Percentiles rank a stretch among this genome's conserved stretches.
phyloP scores from a whole-genome alignment of 2,797 vertebrate species.

The Lycodopsis pacificus region DNA sequence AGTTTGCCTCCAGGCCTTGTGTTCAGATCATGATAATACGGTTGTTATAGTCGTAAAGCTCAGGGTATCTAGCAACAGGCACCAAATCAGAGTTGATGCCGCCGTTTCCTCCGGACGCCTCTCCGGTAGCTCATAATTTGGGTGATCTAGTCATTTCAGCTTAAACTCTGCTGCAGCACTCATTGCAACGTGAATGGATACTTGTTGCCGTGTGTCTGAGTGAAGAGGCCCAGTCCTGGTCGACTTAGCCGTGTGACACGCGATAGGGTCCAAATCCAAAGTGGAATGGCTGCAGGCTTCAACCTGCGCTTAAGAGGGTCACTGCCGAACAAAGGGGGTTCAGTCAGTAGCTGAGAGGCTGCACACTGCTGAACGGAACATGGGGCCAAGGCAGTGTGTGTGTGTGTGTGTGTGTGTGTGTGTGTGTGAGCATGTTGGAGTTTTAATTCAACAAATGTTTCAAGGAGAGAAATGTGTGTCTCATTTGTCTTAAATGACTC shows the following conservation, averaged over 20 bases:
- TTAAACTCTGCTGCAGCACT: constrained; percentile 27
- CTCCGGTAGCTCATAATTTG: not conserved
- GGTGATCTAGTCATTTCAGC: constrained; percentile 26
- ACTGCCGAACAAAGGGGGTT: constrained; percentile 77
- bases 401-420: constrained; percentile 19
- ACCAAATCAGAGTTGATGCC: not conserved
- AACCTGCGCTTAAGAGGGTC: constrained; percentile 80
- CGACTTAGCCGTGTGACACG: constrained; percentile 75
- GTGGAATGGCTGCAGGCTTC: constrained; percentile 80
- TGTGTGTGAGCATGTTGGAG: constrained; percentile 8
- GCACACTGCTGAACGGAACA: constrained; percentile 60
- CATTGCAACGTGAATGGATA: constrained; percentile 60
- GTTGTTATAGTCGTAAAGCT: no score
- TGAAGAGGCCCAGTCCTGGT: constrained; percentile 71
- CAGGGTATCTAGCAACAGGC: no score
- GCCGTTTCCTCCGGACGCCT: not conserved
- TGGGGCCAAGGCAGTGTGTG: constrained; percentile 45
- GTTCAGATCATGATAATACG: no score
- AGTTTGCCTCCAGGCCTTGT: no score
- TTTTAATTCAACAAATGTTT: constrained; percentile 42
- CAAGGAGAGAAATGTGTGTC: constrained; percentile 10
- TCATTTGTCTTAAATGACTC: not conserved
- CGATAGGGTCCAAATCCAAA: constrained; percentile 81
- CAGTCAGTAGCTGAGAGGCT: constrained; percentile 74
- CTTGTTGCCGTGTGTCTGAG: constrained; percentile 71